Evolutionary conservation across 1,140 invertebrate species (phyloP), one percentile per base, ranked within the genome.

Genomic region (Trachymyrmex septentrionalis): DNA sequence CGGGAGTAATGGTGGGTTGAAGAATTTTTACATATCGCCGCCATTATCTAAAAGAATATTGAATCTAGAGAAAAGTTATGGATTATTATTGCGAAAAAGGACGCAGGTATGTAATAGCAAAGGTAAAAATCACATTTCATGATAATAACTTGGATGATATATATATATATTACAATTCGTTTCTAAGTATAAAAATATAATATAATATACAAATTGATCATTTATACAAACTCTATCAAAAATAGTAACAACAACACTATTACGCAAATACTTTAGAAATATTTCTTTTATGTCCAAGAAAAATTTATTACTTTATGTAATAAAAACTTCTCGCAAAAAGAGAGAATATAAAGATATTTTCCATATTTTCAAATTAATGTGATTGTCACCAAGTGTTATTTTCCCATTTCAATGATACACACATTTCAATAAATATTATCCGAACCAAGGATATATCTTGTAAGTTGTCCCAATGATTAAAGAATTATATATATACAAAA

Each of bases 121-220:
- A 81, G 48, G 9, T 48, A 55, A 67, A 80, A 67, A 80, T 80
- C 34, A 44, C 4, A 80, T 38, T n/a, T 19, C 19, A 44, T n/a
- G 3, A 0, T 12, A 59, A 38, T 6, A 10, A 27, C 59, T 30
- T 38, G 4, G 4, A 53, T 27, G 59, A n/a, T 80, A 69, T 6
- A 82, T 72, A 81, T 44, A 10, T 38, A 44, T 10, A 10, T 44
- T 44, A 44, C 9, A 24, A 27, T 66, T 67, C 34, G 9, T 7
- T 27, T 61, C 21, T 61, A 21, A 48, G 24, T 72, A 81, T 82
- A 72, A 57, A 82, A 72, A 82, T 76, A 76, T 75, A 81, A 78
- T 50, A 67, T 67, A 64, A 77, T 59, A 44, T 81, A 82, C 19
- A 82, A 82, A 82, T 72, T 59, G 55, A 48, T 72, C 14, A 80